Percentiles rank a stretch among this genome's conserved stretches.
Evolutionary conservation across 2,113 vertebrate species (phyloP).

Genomic region (Menura novaehollandiae): DNA sequence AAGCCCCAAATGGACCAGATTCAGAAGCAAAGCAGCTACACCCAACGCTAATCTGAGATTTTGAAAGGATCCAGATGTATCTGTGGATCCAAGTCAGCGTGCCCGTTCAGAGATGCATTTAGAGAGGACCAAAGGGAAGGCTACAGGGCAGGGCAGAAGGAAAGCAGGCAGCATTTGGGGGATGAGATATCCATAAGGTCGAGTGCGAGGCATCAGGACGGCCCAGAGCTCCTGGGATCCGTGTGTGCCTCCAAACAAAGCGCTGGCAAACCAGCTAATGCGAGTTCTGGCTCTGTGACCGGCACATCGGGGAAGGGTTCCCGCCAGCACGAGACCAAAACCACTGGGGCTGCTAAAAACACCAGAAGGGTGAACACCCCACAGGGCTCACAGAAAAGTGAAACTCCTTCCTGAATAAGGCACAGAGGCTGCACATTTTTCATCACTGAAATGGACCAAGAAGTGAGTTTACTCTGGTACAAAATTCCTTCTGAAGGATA

Average conservation of each 20-base stretch:
- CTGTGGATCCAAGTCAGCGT: accelerated
- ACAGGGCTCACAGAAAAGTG: neutral
- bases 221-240: neutral
- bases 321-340: neutral
- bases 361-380: neutral
- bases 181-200: neutral
- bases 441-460: neutral
- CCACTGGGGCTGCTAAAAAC: neutral
- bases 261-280: neutral
- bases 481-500: neutral
- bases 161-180: neutral
- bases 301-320: neutral
- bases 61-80: neutral
- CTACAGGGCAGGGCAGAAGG: neutral
- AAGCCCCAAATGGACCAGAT: neutral
- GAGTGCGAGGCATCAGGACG: neutral
- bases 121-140: neutral
- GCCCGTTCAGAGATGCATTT: accelerated
- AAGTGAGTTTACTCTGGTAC: neutral
- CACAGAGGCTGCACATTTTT: neutral
- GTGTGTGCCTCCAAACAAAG: neutral
- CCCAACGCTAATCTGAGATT: neutral
- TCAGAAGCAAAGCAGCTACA: neutral
- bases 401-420: neutral
- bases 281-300: neutral